Conservation (phyloP, 2,113 vertebrate genomes). For the Caranx ignobilis region DNA sequence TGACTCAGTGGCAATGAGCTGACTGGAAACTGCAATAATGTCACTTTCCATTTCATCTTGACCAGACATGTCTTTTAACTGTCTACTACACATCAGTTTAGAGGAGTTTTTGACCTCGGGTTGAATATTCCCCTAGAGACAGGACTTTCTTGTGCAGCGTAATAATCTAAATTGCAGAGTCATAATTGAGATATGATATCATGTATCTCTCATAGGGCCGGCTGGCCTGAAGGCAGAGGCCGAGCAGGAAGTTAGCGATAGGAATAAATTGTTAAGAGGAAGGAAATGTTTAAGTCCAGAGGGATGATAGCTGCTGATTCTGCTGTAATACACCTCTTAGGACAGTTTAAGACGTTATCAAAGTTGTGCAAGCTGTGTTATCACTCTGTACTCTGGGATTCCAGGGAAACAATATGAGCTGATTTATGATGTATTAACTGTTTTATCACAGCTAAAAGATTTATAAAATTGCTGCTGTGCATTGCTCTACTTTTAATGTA, state of each 20-base stretch:
- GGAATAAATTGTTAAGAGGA: conserved; percentile 83
- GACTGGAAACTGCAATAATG: conserved; percentile 50
- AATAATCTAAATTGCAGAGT: conserved; percentile 77
- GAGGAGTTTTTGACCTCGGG: conserved; percentile 37
- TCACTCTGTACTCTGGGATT: not conserved
- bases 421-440: not conserved
- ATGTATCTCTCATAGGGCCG: conserved; percentile 62
- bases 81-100: conserved; percentile 11
- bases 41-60: conserved; percentile 48
- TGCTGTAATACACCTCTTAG: conserved; percentile 58
- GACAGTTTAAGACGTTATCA: conserved; percentile 45
- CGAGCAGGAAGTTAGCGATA: conserved; percentile 80
- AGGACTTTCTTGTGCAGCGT: conserved; percentile 44
- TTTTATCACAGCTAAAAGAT: not conserved
- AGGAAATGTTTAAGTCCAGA: conserved; percentile 85
- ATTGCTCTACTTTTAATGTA: not conserved
- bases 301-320: conserved; percentile 74
- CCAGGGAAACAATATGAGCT: not conserved
- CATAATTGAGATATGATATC: conserved; percentile 80
- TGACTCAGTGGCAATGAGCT: conserved; percentile 58
- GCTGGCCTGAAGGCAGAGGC: conserved; percentile 75
- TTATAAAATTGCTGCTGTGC: not conserved
- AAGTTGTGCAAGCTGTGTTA: conserved; percentile 23
- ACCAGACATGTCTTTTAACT: conserved; percentile 32
- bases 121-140: conserved; percentile 47